Evolutionary conservation across 2,888 invertebrate genomes (phyloP), one percentile per base, ranked within the genome.

Genomic region (Sphaerophoria taeniata): DNA sequence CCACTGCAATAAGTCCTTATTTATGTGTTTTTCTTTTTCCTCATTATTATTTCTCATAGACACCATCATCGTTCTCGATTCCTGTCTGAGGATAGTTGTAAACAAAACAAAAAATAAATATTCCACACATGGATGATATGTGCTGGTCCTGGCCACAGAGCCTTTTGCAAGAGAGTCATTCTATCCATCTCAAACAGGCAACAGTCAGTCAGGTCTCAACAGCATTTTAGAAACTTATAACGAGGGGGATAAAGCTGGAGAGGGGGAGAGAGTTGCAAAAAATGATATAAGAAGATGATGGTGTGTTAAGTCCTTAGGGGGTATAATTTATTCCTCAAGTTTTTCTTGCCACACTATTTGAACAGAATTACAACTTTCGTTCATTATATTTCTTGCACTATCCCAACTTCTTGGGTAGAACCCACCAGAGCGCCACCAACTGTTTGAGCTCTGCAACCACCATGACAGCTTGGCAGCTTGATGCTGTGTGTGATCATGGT

Each of bases 281-380:
- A 12, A 31, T 9, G 14, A 47, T 5, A 47, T 14, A 53, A 53
- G 49, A 63, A 33, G 14, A 34, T 11, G 6, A 16, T 0, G 43
- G 56, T 45, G 63, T 63, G 49, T 61, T 69, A 84, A 61, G 76
- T 69, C 84, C 77, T 74, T 76, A 76, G 58, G 58, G 76, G 80
- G 84, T 72, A 85, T 85, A 85, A 73, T 85, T 80, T 65, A 76
- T 85, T 85, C 72, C 72, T 85, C 61, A 70, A 85, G 80, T 85
- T 76, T 76, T 76, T 72, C 51, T 70, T 85, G 71, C 84, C 80
- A 75, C 80, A 84, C 75, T 84, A 80, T 84, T 84, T 80, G 75
- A 84, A 80, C 75, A 67, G 72, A 85, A 85, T 85, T 80, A 80
- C 84, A 85, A 85, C 67, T 76, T 80, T 85, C 72, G 69, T 76